phyloP scores from a whole-genome alignment of 92 coral and sea anemone species.

The Porites lobata region DNA sequence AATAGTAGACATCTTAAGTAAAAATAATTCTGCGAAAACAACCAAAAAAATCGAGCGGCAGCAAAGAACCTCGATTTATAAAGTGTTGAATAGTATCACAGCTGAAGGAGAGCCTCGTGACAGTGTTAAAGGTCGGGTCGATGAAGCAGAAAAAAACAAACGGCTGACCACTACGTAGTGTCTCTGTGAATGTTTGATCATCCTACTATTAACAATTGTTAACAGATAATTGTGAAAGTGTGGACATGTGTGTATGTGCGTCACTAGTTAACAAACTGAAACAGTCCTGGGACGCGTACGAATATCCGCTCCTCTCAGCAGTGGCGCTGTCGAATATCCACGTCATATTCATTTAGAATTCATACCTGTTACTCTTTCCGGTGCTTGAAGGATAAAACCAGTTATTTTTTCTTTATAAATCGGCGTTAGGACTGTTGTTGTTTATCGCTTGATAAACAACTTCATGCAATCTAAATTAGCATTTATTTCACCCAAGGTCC shows the following conservation, averaged over 20 bases:
- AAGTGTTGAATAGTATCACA: neutral
- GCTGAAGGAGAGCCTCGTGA: neutral
- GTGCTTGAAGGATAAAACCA: too few species aligned
- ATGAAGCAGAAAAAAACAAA: neutral
- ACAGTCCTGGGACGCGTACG: neutral
- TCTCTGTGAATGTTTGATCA: neutral
- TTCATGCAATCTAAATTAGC: too few species aligned
- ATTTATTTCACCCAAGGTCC: too few species aligned
- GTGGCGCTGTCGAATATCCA: too few species aligned
- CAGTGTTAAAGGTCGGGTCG: neutral
- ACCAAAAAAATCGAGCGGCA: neutral
- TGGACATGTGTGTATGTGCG: neutral
- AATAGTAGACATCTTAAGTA: conserved; percentile 23
- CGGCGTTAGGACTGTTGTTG: too few species aligned
- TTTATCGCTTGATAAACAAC: too few species aligned
- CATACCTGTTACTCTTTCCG: too few species aligned
- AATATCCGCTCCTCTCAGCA: neutral
- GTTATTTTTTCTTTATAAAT: too few species aligned
- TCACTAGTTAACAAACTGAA: neutral
- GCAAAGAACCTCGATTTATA: neutral
- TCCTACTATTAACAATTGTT: neutral
- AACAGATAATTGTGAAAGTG: conserved; percentile 16
- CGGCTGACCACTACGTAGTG: neutral
- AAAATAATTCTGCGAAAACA: neutral
- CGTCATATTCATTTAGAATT: too few species aligned